phyloP scores from a whole-genome alignment of 2,888 invertebrate species.

The Drosophila kanekoi region DNA sequence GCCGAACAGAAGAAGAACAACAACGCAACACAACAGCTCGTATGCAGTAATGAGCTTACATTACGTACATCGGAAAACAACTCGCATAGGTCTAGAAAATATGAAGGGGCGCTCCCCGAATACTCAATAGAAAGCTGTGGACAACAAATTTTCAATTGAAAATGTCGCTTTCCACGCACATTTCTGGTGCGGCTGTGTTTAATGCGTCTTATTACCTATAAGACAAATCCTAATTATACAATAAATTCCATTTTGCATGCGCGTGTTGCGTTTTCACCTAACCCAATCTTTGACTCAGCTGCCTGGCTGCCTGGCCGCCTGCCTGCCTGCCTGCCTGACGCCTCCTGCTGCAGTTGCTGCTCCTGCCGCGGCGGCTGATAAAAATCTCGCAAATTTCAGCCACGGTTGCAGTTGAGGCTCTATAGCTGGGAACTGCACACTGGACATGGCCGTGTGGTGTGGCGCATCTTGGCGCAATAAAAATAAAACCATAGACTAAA shows the following conservation, averaged over 20 bases:
- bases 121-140: slow-evolving; percentile 39
- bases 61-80: slow-evolving; percentile 51
- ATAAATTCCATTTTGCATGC: slow-evolving; percentile 83
- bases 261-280: slow-evolving; percentile 70
- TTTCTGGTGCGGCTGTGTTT: slow-evolving; percentile 59
- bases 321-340: slow-evolving; percentile 14
- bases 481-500: slow-evolving; percentile 80
- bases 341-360: slow-evolving; percentile 44
- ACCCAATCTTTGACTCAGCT: slow-evolving; percentile 65
- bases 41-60: slow-evolving; percentile 76
- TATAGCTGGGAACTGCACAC: slow-evolving; percentile 38
- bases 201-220: slow-evolving; percentile 81
- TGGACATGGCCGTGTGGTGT: slow-evolving; percentile 48
- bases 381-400: slow-evolving; percentile 74
- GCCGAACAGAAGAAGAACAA: slow-evolving; percentile 37
- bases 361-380: slow-evolving; percentile 52
- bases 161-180: slow-evolving; percentile 58
- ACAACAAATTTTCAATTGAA: slow-evolving; percentile 32
- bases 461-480: slow-evolving; percentile 70
- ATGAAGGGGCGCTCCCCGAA: slow-evolving; percentile 53
- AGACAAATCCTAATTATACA: slow-evolving; percentile 84
- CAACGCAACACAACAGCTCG: slow-evolving; percentile 39
- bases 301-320: slow-evolving; percentile 34
- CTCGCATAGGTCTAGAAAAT: slow-evolving; percentile 35
- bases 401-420: slow-evolving; percentile 30